phyloP scores from a whole-genome alignment of 2,888 invertebrate genomes.

The Euplexia lucipara region DNA sequence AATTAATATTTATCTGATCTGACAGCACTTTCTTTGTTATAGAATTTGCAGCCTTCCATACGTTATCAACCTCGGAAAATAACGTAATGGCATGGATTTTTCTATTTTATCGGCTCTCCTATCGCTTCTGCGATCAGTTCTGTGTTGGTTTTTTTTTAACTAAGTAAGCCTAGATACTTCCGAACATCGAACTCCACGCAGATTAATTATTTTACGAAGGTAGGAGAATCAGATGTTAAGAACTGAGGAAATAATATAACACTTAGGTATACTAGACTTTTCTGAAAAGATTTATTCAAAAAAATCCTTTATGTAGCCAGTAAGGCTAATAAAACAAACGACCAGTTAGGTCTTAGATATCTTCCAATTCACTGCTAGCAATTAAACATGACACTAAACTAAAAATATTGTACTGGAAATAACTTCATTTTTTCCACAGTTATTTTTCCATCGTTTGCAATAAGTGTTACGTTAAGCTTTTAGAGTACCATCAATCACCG shows the following conservation, averaged over 20 bases:
- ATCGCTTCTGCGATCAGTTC: too few relatives aligned
- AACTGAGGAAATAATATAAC: not conserved
- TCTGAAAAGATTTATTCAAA: too few relatives aligned
- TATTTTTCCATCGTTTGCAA: slow-evolving; percentile 56
- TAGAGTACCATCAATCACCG: slow-evolving; percentile 70
- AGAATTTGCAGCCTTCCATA: slow-evolving; percentile 4
- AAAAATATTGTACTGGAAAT: slow-evolving; percentile 19
- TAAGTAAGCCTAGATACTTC: not conserved
- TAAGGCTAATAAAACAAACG: not conserved
- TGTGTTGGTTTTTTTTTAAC: too few relatives aligned
- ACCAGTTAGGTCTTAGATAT: not conserved
- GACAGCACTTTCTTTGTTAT: slow-evolving; percentile 12
- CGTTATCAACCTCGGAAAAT: not conserved
- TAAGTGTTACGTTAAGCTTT: slow-evolving; percentile 65
- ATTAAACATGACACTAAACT: slow-evolving; percentile 4
- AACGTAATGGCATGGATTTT: not conserved
- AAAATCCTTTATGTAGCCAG: too few relatives aligned
- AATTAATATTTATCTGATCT: slow-evolving; percentile 43
- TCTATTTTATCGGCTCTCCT: not conserved
- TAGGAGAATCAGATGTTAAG: not conserved
- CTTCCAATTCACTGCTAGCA: not conserved
- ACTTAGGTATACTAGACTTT: too few relatives aligned
- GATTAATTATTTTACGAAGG: not conserved
- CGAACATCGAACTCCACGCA: not conserved
- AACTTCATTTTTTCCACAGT: slow-evolving; percentile 30